phyloP scores from a whole-genome alignment of 30 jellyfish, hydroid and myxozoan species.

The Cassiopea andromeda region DNA sequence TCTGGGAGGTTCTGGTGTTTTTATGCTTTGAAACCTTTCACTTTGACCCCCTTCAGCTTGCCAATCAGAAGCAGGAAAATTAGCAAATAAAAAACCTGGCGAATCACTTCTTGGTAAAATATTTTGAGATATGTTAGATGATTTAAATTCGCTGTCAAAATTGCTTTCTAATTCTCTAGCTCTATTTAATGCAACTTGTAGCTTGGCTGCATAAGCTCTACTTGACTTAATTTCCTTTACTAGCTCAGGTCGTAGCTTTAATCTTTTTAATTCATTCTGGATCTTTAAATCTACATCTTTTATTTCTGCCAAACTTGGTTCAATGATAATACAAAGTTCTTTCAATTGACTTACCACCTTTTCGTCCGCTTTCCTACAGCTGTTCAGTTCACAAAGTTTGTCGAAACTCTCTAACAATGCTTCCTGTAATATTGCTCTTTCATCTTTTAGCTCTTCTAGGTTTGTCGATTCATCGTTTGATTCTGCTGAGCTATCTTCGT shows the following conservation, averaged over 20 bases:
- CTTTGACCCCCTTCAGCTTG: conserved; percentile 6
- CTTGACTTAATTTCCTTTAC: conserved; percentile 26
- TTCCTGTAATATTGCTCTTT: conserved; percentile 22
- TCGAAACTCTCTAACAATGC: conserved; percentile 4
- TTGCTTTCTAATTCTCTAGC: conserved; percentile 5
- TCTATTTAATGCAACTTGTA: conserved; percentile 18
- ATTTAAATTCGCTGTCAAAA: background rate
- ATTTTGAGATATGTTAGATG: background rate
- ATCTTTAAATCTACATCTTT: conserved; percentile 14
- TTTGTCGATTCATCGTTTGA: background rate
- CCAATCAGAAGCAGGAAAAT: conserved; percentile 5
- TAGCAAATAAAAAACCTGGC: conserved; percentile 18
- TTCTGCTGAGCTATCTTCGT: background rate
- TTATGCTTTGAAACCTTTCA: background rate
- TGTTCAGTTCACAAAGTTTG: background rate
- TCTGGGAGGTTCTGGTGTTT: background rate
- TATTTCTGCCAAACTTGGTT: conserved; percentile 24
- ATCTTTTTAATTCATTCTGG: conserved; percentile 11
- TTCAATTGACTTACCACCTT: conserved; percentile 18
- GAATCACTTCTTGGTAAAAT: conserved; percentile 2
- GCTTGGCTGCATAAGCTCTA: conserved; percentile 21
- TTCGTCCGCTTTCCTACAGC: conserved; percentile 1
- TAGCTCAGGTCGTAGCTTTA: background rate
- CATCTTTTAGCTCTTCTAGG: conserved; percentile 14
- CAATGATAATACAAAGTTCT: conserved; percentile 11